These are phyloP conservation scores for Caradrina clavipalpis DNA, from an alignment of 2,888 invertebrate species.

Conservation along the genomic window DNA sequence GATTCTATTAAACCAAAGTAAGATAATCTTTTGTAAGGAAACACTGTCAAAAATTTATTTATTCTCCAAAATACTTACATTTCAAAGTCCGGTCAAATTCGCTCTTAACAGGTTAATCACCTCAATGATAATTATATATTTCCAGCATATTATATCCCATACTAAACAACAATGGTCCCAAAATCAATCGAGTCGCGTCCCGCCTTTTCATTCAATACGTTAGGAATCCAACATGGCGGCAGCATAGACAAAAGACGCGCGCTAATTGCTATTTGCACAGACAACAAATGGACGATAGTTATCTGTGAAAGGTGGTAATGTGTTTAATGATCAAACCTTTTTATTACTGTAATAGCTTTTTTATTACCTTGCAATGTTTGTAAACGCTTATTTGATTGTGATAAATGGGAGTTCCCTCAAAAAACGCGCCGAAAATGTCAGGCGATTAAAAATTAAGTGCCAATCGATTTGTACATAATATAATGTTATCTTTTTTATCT, in stretches of 20 bases:
- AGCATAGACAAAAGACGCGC: conserved; percentile 44
- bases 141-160: neutral
- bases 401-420: conserved; percentile 24
- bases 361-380: conserved; percentile 32
- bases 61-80: too few relatives aligned
- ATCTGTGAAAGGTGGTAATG: conserved; percentile 51
- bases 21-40: too few relatives aligned
- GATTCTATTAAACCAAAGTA: too few relatives aligned
- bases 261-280: conserved; percentile 57
- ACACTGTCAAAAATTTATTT: too few relatives aligned
- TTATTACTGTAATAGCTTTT: conserved; percentile 25
- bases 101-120: too few relatives aligned
- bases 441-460: neutral
- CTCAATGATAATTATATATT: too few relatives aligned
- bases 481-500: too few relatives aligned
- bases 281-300: conserved; percentile 43
- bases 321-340: conserved; percentile 39
- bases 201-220: conserved; percentile 19
- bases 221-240: conserved; percentile 54
- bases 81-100: too few relatives aligned
- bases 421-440: conserved; percentile 13
- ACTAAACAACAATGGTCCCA: neutral
- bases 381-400: conserved; percentile 13
- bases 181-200: conserved; percentile 12
- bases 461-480: neutral